Evolutionary conservation across 92 coral and sea anemone species (phyloP).

Genomic region (Anthopleura xanthogrammica): DNA sequence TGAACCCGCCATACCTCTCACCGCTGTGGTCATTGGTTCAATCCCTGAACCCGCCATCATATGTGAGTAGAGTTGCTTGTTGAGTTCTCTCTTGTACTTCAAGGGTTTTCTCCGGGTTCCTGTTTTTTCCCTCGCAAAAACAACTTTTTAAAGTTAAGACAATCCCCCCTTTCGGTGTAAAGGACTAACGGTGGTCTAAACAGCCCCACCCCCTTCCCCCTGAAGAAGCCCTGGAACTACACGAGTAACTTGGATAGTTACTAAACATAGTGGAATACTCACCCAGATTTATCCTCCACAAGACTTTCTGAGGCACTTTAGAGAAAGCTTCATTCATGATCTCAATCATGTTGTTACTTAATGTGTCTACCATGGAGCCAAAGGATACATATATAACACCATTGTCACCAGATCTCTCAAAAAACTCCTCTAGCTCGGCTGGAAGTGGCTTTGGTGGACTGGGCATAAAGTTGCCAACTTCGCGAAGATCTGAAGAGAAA

Average conservation of each 20-base stretch:
- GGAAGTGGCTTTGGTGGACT: slow-evolving; percentile 52
- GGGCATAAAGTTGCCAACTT: slow-evolving; percentile 45
- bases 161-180: no score
- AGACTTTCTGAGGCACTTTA: slow-evolving; percentile 37
- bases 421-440: slow-evolving; percentile 43
- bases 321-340: slow-evolving; percentile 54
- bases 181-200: no score
- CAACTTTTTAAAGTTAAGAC: no score
- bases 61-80: no score
- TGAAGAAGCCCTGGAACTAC: not conserved
- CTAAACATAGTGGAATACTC: not conserved
- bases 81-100: no score
- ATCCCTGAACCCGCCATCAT: no score
- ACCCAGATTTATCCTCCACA: slow-evolving; percentile 50
- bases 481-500: slow-evolving; percentile 38
- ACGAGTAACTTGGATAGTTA: not conserved
- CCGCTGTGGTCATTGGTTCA: no score
- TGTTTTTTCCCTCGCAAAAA: no score
- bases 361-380: slow-evolving; percentile 29
- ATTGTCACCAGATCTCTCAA: slow-evolving; percentile 41
- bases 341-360: slow-evolving; percentile 24
- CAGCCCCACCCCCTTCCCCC: no score
- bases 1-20: no score
- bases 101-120: no score
- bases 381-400: slow-evolving; percentile 61